A percentile compares a stretch with the other conserved stretches of the same genome.
phyloP scores from a whole-genome alignment of 2,797 vertebrate genomes.

The Oreochromis grahami region DNA sequence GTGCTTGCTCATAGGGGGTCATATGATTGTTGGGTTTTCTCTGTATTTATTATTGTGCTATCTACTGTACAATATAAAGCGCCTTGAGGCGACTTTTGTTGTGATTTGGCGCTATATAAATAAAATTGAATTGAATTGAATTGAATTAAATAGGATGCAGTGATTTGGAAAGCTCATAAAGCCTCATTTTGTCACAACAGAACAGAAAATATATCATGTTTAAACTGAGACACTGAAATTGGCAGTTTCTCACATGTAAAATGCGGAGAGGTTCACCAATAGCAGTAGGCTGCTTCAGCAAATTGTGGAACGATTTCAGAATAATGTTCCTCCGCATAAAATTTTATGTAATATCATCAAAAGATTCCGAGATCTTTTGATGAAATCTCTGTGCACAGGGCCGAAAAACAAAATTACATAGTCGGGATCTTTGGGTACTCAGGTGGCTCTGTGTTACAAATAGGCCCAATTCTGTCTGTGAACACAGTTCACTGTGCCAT shows the following conservation, averaged over 20 bases:
- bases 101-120: too few relatives aligned
- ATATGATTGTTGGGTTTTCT: too few relatives aligned
- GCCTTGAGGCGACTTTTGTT: too few relatives aligned
- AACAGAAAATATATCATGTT: neutral
- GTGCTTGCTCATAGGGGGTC: too few relatives aligned
- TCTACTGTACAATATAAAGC: too few relatives aligned
- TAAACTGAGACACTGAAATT: neutral
- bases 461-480: neutral
- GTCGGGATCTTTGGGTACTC: neutral
- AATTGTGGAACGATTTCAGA: neutral
- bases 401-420: neutral
- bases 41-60: too few relatives aligned
- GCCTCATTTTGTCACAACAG: neutral
- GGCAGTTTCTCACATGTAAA: neutral
- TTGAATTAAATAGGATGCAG: neutral
- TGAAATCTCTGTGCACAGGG: accelerated
- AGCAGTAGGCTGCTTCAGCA: accelerated
- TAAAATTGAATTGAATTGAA: too few relatives aligned
- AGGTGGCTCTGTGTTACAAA: neutral
- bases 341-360: neutral
- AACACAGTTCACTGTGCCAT: neutral
- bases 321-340: neutral
- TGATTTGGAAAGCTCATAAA: neutral
- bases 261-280: neutral
- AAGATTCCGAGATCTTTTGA: neutral